Conservation (phyloP, 2,888 invertebrate genomes). For the Trichopoda pennipes region DNA sequence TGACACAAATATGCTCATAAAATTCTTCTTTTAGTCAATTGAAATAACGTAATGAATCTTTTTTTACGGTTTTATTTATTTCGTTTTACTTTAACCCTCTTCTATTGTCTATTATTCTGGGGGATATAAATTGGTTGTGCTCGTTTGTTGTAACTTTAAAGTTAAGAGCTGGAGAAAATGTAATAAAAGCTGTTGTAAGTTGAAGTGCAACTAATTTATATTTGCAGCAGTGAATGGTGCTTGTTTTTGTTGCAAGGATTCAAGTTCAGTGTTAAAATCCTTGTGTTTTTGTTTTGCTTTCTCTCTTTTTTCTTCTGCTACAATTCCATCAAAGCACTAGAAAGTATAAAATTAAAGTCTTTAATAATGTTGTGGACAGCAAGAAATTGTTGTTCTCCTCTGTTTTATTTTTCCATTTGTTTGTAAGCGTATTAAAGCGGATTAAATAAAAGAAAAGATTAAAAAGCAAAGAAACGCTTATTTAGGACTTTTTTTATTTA, state of each 20-base stretch:
- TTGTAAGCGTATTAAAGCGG: slow-evolving; percentile 38
- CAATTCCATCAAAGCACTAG: not conserved
- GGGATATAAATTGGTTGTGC: slow-evolving; percentile 14
- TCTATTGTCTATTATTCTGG: slow-evolving; percentile 13
- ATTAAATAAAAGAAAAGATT: slow-evolving; percentile 51
- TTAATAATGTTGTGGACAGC: slow-evolving; percentile 60
- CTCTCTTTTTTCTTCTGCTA: not conserved
- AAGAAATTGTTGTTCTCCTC: slow-evolving; percentile 21
- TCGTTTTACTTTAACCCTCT: not conserved
- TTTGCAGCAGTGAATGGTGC: slow-evolving; percentile 5
- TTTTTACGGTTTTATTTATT: not conserved
- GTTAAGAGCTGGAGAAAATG: not conserved
- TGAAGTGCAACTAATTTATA: slow-evolving; percentile 44
- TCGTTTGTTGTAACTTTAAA: not conserved
- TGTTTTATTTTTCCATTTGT: not conserved
- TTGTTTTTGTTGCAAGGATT: slow-evolving; percentile 3
- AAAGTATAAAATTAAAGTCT: slow-evolving; percentile 40
- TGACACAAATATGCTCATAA: slow-evolving; percentile 37
- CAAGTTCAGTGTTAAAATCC: slow-evolving; percentile 64
- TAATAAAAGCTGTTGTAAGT: slow-evolving; percentile 16
- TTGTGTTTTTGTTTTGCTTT: not conserved
- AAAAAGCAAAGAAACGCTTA: slow-evolving; percentile 31
- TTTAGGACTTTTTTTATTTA: slow-evolving; percentile 53
- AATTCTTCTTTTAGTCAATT: slow-evolving; percentile 52
- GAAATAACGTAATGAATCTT: slow-evolving; percentile 52